phyloP scores from a whole-genome alignment of 1,140 invertebrate genomes.

The Diuraphis noxia region DNA sequence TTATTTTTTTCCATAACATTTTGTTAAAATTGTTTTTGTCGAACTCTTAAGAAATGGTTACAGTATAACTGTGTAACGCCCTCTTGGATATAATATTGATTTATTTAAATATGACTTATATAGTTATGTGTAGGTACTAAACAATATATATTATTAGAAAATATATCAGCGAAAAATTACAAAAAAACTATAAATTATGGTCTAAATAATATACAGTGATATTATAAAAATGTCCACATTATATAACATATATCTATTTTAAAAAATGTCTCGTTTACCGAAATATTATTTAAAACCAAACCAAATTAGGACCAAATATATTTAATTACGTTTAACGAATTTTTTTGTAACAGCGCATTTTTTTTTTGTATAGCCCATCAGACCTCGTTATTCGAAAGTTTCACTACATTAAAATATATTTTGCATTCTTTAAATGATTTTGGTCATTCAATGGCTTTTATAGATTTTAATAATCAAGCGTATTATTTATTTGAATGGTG shows the following conservation, averaged over 20 bases:
- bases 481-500: not conserved
- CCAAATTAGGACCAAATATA: too few species aligned
- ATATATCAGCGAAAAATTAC: not conserved
- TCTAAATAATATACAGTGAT: not conserved
- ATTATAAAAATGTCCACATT: too few species aligned
- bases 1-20: not conserved
- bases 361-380: too few species aligned
- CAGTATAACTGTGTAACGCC: not conserved
- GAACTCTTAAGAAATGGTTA: not conserved
- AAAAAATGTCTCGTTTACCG: too few species aligned
- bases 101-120: not conserved
- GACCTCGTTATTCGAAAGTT: too few species aligned
- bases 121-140: not conserved
- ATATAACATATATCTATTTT: too few species aligned
- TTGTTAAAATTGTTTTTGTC: not conserved
- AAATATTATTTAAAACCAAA: too few species aligned
- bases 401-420: not conserved
- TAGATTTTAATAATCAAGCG: not conserved
- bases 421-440: not conserved
- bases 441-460: not conserved
- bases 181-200: not conserved
- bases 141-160: not conserved
- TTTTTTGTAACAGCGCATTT: too few species aligned
- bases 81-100: not conserved
- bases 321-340: too few species aligned